phyloP scores from a whole-genome alignment of 2,113 vertebrate genomes.

The human region DNA sequence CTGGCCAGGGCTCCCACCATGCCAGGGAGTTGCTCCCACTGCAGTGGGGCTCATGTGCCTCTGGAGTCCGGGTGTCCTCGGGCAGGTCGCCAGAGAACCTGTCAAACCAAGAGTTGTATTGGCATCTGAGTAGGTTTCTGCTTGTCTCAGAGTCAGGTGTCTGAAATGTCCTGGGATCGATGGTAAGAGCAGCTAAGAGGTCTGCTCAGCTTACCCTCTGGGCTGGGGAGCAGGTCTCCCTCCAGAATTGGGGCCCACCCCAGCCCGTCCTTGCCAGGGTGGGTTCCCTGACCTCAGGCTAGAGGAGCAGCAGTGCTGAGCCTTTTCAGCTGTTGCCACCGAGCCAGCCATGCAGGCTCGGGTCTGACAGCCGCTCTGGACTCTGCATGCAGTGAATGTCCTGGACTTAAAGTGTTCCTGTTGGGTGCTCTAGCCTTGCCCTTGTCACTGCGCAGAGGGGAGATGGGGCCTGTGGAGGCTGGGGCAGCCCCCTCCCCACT shows the following conservation, averaged over 20 bases:
- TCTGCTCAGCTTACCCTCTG: neutral
- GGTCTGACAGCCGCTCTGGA: neutral
- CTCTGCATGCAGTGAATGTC: neutral
- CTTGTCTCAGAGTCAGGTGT: neutral
- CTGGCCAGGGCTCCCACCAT: neutral
- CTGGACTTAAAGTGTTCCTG: neutral
- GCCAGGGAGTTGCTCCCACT: neutral
- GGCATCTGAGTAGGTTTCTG: neutral
- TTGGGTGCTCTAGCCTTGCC: neutral
- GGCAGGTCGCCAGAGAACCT: neutral
- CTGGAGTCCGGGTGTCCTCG: neutral
- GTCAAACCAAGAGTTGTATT: rapidly evolving
- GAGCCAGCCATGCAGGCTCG: rapidly evolving
- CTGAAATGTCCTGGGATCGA: no score
- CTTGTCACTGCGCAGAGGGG: neutral
- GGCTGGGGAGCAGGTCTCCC: neutral
- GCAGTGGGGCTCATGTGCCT: neutral
- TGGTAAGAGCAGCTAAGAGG: rapidly evolving
- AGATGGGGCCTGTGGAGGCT: neutral
- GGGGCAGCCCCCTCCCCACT: neutral
- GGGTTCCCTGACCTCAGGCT: neutral
- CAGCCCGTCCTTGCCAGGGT: neutral
- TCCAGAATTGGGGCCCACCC: neutral
- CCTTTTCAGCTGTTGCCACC: neutral
- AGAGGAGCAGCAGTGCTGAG: rapidly evolving